Percentiles rank a stretch among this genome's conserved stretches.
phyloP scores from a whole-genome alignment of 2,888 invertebrate genomes.

The Epirrhoe alternata region DNA sequence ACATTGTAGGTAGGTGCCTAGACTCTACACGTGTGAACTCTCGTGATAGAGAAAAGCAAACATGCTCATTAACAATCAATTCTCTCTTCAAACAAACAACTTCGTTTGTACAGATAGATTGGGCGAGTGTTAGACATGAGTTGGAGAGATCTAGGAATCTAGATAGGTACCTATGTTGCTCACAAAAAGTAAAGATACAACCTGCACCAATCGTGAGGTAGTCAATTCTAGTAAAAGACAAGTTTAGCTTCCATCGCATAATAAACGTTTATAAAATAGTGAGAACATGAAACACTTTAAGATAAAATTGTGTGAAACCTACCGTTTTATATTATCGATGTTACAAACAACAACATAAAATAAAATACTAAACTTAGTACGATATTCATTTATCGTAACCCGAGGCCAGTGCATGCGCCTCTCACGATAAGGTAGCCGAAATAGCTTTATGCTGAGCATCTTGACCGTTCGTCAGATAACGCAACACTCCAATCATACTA shows the following conservation, averaged over 20 bases:
- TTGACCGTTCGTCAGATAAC: conserved; percentile 70
- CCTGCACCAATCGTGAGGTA: too few relatives aligned
- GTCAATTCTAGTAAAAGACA: too few relatives aligned
- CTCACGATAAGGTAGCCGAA: conserved; percentile 79
- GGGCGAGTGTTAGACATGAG: conserved; percentile 1
- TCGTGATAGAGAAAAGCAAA: conserved; percentile 5
- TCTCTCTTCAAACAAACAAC: conserved; percentile 29
- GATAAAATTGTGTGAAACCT: conserved; percentile 4
- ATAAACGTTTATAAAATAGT: too few relatives aligned
- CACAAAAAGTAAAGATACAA: too few relatives aligned
- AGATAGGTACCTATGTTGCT: neutral
- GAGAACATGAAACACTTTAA: neutral
- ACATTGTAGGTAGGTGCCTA: conserved; percentile 7
- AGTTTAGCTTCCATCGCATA: too few relatives aligned
- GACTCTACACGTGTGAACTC: conserved; percentile 7
- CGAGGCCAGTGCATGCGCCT: conserved; percentile 64
- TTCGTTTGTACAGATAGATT: conserved; percentile 19
- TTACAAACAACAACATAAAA: conserved; percentile 53
- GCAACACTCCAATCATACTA: conserved; percentile 55
- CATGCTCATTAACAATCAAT: conserved; percentile 32
- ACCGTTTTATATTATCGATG: conserved; percentile 3
- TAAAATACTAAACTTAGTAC: conserved; percentile 56
- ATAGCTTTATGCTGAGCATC: conserved; percentile 72
- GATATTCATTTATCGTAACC: conserved; percentile 73
- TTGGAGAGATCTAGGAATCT: neutral